A percentile compares a stretch with the other conserved stretches of the same genome.
phyloP scores from a whole-genome alignment of 2,113 vertebrate species.

The Antechinus flavipes region DNA sequence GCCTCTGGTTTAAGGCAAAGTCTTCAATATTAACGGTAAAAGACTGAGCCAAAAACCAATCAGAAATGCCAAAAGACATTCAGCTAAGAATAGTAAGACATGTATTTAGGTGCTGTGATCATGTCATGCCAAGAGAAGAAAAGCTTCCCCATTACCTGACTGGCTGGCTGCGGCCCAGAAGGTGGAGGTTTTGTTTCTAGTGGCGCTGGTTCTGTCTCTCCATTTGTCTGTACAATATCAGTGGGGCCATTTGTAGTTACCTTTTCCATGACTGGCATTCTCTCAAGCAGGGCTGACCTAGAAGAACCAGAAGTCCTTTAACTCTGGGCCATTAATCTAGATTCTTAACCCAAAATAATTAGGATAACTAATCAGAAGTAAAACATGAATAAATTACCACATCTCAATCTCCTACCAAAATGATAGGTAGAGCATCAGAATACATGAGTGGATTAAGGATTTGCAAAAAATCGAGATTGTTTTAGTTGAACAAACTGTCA shows the following conservation, averaged over 20 bases:
- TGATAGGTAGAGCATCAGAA: slow-evolving; percentile 42
- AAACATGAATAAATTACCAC: slow-evolving; percentile 18
- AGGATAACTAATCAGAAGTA: neutral
- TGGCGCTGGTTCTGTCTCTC: slow-evolving; percentile 93
- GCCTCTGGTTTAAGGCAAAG: neutral
- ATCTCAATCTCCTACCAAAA: slow-evolving; percentile 2
- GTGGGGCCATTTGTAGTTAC: slow-evolving; percentile 94
- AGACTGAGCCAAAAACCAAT: slow-evolving; percentile 40
- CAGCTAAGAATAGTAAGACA: slow-evolving; percentile 31
- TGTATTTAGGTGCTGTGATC: neutral
- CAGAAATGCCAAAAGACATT: slow-evolving; percentile 20
- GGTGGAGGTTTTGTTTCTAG: slow-evolving; percentile 93
- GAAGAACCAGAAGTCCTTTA: slow-evolving; percentile 83
- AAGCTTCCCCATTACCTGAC: slow-evolving; percentile 87
- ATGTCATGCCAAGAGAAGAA: slow-evolving; percentile 8
- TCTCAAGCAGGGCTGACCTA: slow-evolving; percentile 95
- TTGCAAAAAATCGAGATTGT: slow-evolving; percentile 26
- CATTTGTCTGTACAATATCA: slow-evolving; percentile 96
- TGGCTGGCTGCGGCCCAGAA: slow-evolving; percentile 89
- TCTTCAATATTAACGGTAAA: slow-evolving; percentile 54
- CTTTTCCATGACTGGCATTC: slow-evolving; percentile 99
- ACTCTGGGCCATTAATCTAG: slow-evolving; percentile 79
- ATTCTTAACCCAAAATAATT: slow-evolving; percentile 53
- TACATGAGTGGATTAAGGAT: slow-evolving; percentile 44
- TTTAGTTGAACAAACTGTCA: slow-evolving; percentile 41